Conservation (phyloP, 2,888 invertebrate species). For the Ectemnius lituratus region DNA sequence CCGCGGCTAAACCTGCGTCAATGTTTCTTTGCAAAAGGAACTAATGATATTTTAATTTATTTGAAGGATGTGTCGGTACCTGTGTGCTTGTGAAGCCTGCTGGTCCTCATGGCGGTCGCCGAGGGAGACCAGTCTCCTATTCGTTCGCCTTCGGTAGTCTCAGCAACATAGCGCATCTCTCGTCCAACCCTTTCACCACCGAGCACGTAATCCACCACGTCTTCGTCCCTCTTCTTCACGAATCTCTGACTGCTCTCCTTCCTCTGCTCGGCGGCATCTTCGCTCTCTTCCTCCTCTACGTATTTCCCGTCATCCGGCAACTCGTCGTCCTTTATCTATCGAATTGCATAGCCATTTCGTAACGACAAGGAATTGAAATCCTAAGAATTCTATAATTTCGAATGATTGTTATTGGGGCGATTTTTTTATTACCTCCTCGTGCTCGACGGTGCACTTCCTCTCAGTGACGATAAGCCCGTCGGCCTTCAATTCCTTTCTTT, state of each 20-base stretch:
- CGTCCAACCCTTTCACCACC: slow-evolving; percentile 89
- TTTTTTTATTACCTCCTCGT: slow-evolving; percentile 83
- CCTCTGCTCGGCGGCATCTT: slow-evolving; percentile 77
- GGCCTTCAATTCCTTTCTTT: slow-evolving; percentile 86
- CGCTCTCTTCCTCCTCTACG: slow-evolving; percentile 76
- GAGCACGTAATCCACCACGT: slow-evolving; percentile 89
- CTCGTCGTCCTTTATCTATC: slow-evolving; percentile 86
- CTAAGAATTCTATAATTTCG: not conserved
- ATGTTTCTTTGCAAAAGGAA: not conserved
- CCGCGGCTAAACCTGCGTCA: slow-evolving; percentile 67
- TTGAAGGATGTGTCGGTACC: slow-evolving; percentile 31
- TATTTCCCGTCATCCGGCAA: slow-evolving; percentile 77
- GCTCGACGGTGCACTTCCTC: slow-evolving; percentile 89
- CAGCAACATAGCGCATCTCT: slow-evolving; percentile 89
- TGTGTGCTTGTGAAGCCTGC: slow-evolving; percentile 66
- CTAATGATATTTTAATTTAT: not conserved
- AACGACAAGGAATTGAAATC: not conserved
- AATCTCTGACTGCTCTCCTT: slow-evolving; percentile 81
- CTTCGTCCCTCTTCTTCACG: slow-evolving; percentile 88
- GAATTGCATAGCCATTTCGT: not conserved
- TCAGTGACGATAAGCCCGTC: slow-evolving; percentile 93
- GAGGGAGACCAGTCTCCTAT: slow-evolving; percentile 78
- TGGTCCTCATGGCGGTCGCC: slow-evolving; percentile 67
- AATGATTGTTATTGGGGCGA: too few relatives aligned
- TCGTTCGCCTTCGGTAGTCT: slow-evolving; percentile 89